These are phyloP conservation scores for Apodemus sylvaticus DNA, from an alignment of 2,113 vertebrate genomes.

Conservation along the genomic window DNA sequence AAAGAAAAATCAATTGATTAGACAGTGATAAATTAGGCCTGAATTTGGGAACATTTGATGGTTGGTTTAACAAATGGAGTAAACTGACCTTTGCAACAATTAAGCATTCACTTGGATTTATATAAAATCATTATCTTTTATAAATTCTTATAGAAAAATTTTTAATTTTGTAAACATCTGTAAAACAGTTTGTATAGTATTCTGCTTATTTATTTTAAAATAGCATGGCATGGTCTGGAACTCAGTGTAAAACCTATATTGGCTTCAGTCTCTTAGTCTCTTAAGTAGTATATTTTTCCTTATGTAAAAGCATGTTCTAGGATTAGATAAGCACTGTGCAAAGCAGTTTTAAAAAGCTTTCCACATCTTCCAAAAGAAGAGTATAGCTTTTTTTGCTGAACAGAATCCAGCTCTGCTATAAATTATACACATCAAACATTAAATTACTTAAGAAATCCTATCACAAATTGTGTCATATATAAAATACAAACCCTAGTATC, in stretches of 20 bases:
- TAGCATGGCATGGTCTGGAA: neutral
- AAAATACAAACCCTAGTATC: neutral
- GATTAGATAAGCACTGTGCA: neutral
- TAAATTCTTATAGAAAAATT: conserved; percentile 34
- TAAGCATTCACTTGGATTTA: conserved; percentile 40
- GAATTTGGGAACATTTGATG: neutral
- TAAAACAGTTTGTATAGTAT: neutral
- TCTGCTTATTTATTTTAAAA: neutral
- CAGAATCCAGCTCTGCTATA: neutral
- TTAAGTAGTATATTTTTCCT: neutral
- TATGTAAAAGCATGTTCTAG: neutral
- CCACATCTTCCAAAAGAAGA: neutral
- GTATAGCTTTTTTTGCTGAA: neutral
- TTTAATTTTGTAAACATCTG: neutral
- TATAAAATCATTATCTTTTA: neutral
- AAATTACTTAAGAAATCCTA: neutral
- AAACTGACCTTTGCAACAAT: conserved; percentile 28
- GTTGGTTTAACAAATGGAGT: neutral
- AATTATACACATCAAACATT: neutral
- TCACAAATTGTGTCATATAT: neutral
- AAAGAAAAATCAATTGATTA: no score
- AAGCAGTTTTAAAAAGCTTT: neutral
- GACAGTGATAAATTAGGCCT: conserved; percentile 25
- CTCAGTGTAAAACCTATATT: neutral
- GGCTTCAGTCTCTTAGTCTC: neutral